These are phyloP conservation scores for Steinernema hermaphroditum DNA, from an alignment of 2,888 invertebrate species.

Conservation along the genomic window DNA sequence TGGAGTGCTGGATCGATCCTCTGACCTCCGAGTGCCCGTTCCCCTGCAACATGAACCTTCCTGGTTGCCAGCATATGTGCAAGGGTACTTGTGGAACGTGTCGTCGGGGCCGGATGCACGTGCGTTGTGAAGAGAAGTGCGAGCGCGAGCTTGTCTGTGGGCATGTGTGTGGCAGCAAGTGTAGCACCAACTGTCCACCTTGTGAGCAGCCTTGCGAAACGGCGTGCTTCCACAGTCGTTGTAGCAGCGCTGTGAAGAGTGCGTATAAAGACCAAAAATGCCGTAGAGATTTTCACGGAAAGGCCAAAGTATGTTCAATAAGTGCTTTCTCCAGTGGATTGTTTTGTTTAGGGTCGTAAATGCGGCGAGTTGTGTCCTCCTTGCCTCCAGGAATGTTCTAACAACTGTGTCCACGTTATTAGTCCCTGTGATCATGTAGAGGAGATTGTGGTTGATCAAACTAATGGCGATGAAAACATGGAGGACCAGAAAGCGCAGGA, in stretches of 20 bases:
- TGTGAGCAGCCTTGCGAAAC: constrained; percentile 69
- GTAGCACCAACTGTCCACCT: constrained; percentile 62
- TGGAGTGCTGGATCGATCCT: constrained; percentile 37
- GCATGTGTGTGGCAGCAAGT: constrained; percentile 68
- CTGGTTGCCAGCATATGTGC: constrained; percentile 65
- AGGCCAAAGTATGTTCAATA: too few species aligned
- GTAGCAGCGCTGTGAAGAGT: constrained; percentile 58
- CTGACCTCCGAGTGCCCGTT: constrained; percentile 43
- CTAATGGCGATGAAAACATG: too few species aligned
- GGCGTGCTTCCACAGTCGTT: constrained; percentile 70
- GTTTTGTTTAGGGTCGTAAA: constrained; percentile 38
- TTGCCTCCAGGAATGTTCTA: constrained; percentile 67
- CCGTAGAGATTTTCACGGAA: not conserved
- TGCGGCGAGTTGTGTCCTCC: constrained; percentile 63
- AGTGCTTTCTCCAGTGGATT: not conserved
- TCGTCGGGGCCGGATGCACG: constrained; percentile 71
- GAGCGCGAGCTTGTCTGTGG: constrained; percentile 73
- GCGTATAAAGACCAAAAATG: not conserved
- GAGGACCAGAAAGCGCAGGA: too few species aligned
- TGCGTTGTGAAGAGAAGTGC: constrained; percentile 72
- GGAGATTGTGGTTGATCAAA: too few species aligned
- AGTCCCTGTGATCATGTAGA: too few species aligned
- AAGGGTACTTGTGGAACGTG: constrained; percentile 67
- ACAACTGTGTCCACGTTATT: constrained; percentile 66
- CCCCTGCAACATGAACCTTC: constrained; percentile 46